Base-by-base conservation (phyloP, 2,888 invertebrate species). In the Theodoxus fluviatilis region DNA sequence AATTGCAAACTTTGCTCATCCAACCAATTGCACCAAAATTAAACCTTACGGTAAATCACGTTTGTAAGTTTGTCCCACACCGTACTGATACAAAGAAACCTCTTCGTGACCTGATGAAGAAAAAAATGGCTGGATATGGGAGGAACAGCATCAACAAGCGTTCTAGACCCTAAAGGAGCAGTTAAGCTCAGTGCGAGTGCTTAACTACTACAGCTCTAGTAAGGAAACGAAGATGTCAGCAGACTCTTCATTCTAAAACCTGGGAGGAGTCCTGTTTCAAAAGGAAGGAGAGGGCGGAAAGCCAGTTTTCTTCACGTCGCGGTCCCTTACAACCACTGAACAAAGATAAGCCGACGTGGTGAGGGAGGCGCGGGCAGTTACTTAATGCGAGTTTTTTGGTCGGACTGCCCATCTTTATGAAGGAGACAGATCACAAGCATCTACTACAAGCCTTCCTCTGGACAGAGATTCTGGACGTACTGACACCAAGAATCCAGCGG, bases 401-500 rank as follows among this genome's bases (percentile, higher is more conserved):
- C 22, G 55, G 55, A 37, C 55, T 55, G 4, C 18, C 28, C 25
- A 37, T 6, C 22, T 38, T 55, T 22, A 67, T 55, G 37, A 25
- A 55, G 7, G 67, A 67, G 18, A 55, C 67, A 33, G 67, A 67
- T 37, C 6, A 22, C 2, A 52, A 52, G 18, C n/a, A 55, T 22
- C 2, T 52, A 18, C 22, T 18, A 35, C 52, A 67, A 28, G 31
- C n/a, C n/a, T n/a, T n/a, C n/a, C n/a, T n/a, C n/a, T n/a, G n/a
- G n/a, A n/a, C n/a, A n/a, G n/a, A n/a, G n/a, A n/a, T n/a, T n/a
- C n/a, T n/a, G n/a, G n/a, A n/a, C n/a, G 66, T 64, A 55, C 25
- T 71, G 52, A 67, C 71, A 31, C 71, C 67, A 61, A 63, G 71
- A 37, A 71, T 71, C 2, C 71, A 71, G 40, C 22, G 67, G 1